These are phyloP conservation scores for Nysson spinosus DNA, from an alignment of 2,888 invertebrate genomes.

Conservation along the genomic window DNA sequence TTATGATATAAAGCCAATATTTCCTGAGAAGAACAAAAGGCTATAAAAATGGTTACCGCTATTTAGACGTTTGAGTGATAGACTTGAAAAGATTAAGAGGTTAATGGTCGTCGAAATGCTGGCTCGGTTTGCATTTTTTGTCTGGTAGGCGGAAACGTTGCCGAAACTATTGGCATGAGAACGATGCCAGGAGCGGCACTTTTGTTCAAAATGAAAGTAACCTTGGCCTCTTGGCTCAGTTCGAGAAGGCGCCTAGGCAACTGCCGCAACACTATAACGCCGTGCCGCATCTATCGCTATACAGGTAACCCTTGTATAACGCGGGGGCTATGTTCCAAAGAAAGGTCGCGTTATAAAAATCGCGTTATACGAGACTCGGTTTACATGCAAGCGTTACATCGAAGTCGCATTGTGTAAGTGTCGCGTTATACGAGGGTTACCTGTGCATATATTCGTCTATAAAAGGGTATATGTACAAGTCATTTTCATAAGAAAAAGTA, in stretches of 20 bases:
- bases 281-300: constrained; percentile 37
- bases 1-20: not conserved
- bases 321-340: too few relatives aligned
- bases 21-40: not conserved
- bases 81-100: constrained; percentile 1
- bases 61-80: not conserved
- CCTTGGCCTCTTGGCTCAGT: constrained; percentile 57
- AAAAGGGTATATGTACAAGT: too few relatives aligned
- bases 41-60: not conserved
- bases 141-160: constrained; percentile 1
- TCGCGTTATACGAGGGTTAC: too few relatives aligned
- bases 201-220: constrained; percentile 42
- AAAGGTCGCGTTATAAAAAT: too few relatives aligned
- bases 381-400: too few relatives aligned
- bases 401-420: too few relatives aligned
- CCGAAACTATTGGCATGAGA: constrained; percentile 30
- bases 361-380: too few relatives aligned
- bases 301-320: too few relatives aligned
- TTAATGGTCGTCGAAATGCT: constrained; percentile 16
- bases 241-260: constrained; percentile 31
- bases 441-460: too few relatives aligned
- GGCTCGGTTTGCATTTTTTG: constrained; percentile 33
- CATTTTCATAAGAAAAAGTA: too few relatives aligned
- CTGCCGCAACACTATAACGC: constrained; percentile 24
- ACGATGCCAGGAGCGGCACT: constrained; percentile 20